phyloP scores from a whole-genome alignment of 1,140 invertebrate species.

The Paralvinella palmiformis region DNA sequence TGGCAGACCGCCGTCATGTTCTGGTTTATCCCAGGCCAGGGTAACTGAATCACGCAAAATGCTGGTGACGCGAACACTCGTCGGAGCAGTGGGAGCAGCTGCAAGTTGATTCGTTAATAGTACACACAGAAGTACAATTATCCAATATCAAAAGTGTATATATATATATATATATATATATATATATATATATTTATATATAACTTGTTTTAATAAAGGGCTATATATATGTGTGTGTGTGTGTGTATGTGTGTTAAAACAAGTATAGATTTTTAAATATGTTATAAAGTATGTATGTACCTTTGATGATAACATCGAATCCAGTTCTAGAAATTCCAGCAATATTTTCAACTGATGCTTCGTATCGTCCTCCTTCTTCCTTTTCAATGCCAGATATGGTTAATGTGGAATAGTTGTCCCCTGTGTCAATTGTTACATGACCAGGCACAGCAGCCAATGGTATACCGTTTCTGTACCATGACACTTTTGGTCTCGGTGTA shows the following conservation, averaged over 20 bases:
- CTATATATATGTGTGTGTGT: too few species aligned
- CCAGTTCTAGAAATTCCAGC: slow-evolving; percentile 19
- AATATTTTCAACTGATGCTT: slow-evolving; percentile 24
- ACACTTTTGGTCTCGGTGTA: slow-evolving; percentile 73
- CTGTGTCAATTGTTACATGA: slow-evolving; percentile 12
- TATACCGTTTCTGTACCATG: slow-evolving; percentile 74
- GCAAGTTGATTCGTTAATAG: too few species aligned
- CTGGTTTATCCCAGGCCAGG: slow-evolving; percentile 92
- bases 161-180: too few species aligned
- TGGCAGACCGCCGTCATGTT: slow-evolving; percentile 95
- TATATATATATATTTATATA: too few species aligned
- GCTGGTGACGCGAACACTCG: slow-evolving; percentile 86
- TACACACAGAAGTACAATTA: too few species aligned
- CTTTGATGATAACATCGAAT: slow-evolving; percentile 24
- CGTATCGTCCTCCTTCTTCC: slow-evolving; percentile 23
- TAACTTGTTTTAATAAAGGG: too few species aligned
- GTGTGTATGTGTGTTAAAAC: too few species aligned
- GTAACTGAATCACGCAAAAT: slow-evolving; percentile 90
- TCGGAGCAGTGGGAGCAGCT: slow-evolving; percentile 66
- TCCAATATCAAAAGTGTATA: too few species aligned
- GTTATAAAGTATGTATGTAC: too few species aligned
- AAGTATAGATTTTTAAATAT: too few species aligned
- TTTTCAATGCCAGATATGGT: slow-evolving; percentile 7
- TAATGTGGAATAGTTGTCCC: slow-evolving; percentile 19
- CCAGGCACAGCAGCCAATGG: slow-evolving; percentile 36